Evolutionary conservation across 2,113 vertebrate genomes (phyloP), one percentile per base, ranked within the genome.

Genomic region (Tenebrosternarchus preto): DNA sequence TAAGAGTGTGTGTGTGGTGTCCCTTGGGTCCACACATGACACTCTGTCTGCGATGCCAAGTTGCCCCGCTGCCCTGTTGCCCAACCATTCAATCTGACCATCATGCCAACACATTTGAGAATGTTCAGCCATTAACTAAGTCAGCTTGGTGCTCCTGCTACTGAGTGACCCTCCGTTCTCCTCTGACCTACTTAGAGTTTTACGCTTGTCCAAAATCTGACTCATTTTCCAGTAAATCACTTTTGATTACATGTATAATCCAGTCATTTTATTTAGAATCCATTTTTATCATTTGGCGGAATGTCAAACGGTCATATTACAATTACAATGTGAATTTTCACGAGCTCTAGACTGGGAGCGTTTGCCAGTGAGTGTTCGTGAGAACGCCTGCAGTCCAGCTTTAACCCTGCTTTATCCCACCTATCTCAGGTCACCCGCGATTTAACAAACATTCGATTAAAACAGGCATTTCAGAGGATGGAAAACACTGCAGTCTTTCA

Each of bases 21-120:
- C n/a, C n/a, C n/a, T 85, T 86, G 88, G 87, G 83, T 67, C 75
- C 1, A 19, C 25, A 57, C 29, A 17, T 19, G 12, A 15, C 36
- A 36, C 55, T 12, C 12, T 50, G 43, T 15, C 43, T 12, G 25
- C 55, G 25, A 25, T 60, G 56, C 43, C 43, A 46, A 46, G 6
- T 46, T 19, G 20, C 31, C 17, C 20, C n/a, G n/a, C n/a, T n/a
- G n/a, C n/a, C n/a, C 3, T 43, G 43, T 50, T 50, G 20, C 56
- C 56, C 12, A 39, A 57, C 56, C 27, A 39, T n/a, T 36, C 15
- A 24, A 74, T 5, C 7, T 4, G 3, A 7, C 56, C 39, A 53
- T 27, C 53, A 24, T 7, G 5, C 31, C 72, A 60, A 55, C 6
- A 2, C 43, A 50, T 50, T 39, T 1, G 7, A 22, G 72, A 74